phyloP scores from a whole-genome alignment of 1,140 invertebrate species.

The Ganaspis sp. region DNA sequence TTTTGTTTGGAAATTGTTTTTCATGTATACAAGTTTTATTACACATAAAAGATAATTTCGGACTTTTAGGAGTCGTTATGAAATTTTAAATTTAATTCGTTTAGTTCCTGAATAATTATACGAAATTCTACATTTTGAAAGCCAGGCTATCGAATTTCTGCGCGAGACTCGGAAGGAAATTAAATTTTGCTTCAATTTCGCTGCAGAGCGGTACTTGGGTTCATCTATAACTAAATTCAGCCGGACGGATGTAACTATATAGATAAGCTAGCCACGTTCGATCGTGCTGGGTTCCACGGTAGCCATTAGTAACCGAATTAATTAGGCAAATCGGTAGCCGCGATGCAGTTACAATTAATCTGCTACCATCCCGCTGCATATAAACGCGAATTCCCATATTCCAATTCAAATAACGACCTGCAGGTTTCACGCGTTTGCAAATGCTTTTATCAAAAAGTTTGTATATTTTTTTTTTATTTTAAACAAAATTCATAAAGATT shows the following conservation, averaged over 20 bases:
- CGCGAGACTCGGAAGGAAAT: constrained; percentile 39
- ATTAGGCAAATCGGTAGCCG: constrained; percentile 74
- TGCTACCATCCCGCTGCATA: constrained; percentile 54
- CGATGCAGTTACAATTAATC: constrained; percentile 61
- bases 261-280: constrained; percentile 45
- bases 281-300: constrained; percentile 50
- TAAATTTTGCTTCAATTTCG: constrained; percentile 51
- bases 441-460: constrained; percentile 34
- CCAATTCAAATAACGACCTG: constrained; percentile 48
- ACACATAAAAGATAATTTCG: background rate
- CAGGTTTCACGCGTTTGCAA: constrained; percentile 43
- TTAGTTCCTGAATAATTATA: constrained; percentile 18
- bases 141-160: constrained; percentile 15
- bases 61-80: background rate
- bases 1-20: constrained; percentile 14
- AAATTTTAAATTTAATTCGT: constrained; percentile 12
- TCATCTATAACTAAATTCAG: constrained; percentile 46
- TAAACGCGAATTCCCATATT: constrained; percentile 54
- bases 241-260: constrained; percentile 39
- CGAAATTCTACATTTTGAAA: constrained; percentile 2
- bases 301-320: constrained; percentile 75
- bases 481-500: no score
- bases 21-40: constrained; percentile 2
- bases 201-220: constrained; percentile 48
- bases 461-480: no score